Evolutionary conservation across 2,888 invertebrate species (phyloP).

Genomic region (Catonia carolina): DNA sequence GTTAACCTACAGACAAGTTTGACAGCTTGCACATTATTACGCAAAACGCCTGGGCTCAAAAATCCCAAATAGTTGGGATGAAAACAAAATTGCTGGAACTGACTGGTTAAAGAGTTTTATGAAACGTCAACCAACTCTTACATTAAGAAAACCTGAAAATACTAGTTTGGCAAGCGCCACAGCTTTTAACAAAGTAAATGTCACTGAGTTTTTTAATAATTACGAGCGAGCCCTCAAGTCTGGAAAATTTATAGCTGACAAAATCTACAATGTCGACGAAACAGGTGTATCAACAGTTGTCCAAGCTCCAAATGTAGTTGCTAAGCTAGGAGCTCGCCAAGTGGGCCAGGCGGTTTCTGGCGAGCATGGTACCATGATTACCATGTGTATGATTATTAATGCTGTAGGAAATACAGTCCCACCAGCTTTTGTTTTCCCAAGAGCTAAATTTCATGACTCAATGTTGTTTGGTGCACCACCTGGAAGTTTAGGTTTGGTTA

Average conservation of each 20-base stretch:
- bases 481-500: not conserved
- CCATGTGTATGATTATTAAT: not conserved
- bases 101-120: slow-evolving; percentile 14
- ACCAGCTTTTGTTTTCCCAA: not conserved
- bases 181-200: slow-evolving; percentile 7
- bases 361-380: not conserved
- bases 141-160: slow-evolving; percentile 14
- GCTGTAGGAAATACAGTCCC: not conserved
- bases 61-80: slow-evolving; percentile 11
- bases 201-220: slow-evolving; percentile 15
- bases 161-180: slow-evolving; percentile 1
- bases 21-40: slow-evolving; percentile 18
- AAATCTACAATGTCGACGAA: slow-evolving; percentile 15
- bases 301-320: slow-evolving; percentile 12
- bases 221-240: too few species aligned
- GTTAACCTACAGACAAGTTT: slow-evolving; percentile 17
- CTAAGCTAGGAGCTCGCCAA: slow-evolving; percentile 12
- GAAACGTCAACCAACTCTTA: slow-evolving; percentile 10
- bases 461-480: not conserved
- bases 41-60: slow-evolving; percentile 4
- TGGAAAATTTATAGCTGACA: too few species aligned
- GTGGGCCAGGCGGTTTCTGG: slow-evolving; percentile 9
- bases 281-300: slow-evolving; percentile 11
- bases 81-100: slow-evolving; percentile 14
- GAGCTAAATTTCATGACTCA: not conserved